Base-by-base conservation (phyloP, 2,888 invertebrate species). In the Mystacides longicornis region DNA sequence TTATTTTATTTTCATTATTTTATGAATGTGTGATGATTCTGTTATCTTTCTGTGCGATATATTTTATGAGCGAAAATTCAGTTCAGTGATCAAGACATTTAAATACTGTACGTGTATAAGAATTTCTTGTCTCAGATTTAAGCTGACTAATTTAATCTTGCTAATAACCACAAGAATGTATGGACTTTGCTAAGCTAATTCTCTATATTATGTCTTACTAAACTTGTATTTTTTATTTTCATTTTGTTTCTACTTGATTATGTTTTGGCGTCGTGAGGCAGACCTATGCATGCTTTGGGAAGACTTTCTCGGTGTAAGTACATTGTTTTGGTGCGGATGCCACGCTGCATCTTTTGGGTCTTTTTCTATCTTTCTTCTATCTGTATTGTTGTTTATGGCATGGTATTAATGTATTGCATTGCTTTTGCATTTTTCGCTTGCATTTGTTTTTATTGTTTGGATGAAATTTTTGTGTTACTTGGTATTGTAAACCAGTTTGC, bases 261-360 rank as follows among this genome's bases (percentile, higher is more conserved):
- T 57, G 50, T 58, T 55, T 60, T 58, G 55, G 56, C 62, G 48
- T 55, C 53, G 55, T 55, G 58, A 50, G 60, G 67, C 77, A 85
- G 89, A 81, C 82, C 89, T 76, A 84, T 89, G 86, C 89, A 89
- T 87, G 91, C 89, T 74, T 84, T 91, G 83, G 87, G 87, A 81
- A 82, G 86, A 71, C 84, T 91, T 77, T 86, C 88, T 74, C 86
- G 86, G 85, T 91, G 90, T 91, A 87, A 91, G 91, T 91, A 89
- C 73, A 23, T 31, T 22, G 23, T 19, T 3, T 3, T 7, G 37
- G 37, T 37, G 37, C 16, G 37, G 37, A 37, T 37, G 37, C 14
- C 14, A 37, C 37, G 4, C n/a, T n/a, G n/a, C n/a, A n/a, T n/a
- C 23, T 43, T 23, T 37, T 47, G 47, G 20, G 37, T 46, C 18